Conservation (phyloP, 2,797 vertebrate genomes). For the Morus bassanus region DNA sequence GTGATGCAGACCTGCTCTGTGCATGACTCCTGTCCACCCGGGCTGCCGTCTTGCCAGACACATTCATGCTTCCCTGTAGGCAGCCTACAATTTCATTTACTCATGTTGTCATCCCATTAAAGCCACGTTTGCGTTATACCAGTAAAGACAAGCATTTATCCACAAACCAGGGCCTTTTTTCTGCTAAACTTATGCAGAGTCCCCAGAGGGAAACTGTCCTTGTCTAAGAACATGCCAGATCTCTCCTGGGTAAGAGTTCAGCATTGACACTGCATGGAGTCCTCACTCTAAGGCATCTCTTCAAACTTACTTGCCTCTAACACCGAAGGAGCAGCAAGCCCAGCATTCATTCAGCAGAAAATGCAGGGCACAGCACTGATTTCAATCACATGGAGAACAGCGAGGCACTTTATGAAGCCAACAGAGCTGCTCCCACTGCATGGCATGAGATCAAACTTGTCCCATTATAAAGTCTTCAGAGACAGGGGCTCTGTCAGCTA, state of each 20-base stretch:
- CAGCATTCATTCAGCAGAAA: neutral
- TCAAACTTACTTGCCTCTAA: neutral
- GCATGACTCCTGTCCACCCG: neutral
- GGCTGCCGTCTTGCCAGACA: neutral
- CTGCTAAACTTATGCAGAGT: neutral
- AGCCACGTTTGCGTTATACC: neutral
- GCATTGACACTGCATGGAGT: rapidly evolving
- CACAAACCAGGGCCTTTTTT: neutral
- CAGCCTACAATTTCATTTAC: neutral
- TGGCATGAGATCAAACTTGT: slow-evolving; percentile 2
- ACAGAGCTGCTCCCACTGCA: neutral
- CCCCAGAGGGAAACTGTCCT: neutral
- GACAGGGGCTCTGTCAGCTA: neutral
- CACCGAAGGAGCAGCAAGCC: neutral
- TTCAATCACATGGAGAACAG: neutral
- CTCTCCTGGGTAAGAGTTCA: neutral
- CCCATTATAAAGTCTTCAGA: slow-evolving; percentile 20
- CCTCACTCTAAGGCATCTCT: neutral
- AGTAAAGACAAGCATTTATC: neutral
- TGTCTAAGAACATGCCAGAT: neutral
- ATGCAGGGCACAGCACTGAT: neutral
- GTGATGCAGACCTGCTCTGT: neutral
- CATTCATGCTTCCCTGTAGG: neutral
- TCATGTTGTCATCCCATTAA: neutral
- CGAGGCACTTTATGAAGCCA: neutral